Percentiles rank a stretch among this genome's conserved stretches.
Evolutionary conservation across 2,113 vertebrate genomes (phyloP).

Genomic region (Carlito syrichta): DNA sequence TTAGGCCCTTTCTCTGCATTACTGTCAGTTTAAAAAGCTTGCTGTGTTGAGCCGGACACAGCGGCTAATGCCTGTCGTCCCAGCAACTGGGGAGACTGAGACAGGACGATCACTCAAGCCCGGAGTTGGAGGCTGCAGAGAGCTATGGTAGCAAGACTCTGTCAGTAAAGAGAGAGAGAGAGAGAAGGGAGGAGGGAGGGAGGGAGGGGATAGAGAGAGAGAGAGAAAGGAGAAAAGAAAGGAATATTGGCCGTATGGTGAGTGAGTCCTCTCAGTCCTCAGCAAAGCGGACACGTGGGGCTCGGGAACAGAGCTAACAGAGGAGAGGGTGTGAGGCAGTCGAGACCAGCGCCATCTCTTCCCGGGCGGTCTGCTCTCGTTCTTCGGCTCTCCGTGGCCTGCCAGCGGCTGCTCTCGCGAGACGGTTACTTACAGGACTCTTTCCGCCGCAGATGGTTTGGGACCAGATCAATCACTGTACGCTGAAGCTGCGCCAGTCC

Average conservation of each 20-base stretch:
- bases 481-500: conserved; percentile 97
- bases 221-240: no score
- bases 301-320: neutral
- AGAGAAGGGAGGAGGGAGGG: no score
- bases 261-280: neutral
- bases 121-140: no score
- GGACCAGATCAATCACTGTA: conserved; percentile 99
- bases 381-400: neutral
- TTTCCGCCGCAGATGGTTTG: conserved; percentile 89
- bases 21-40: neutral
- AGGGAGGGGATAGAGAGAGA: no score
- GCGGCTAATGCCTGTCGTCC: no score
- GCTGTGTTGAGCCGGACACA: neutral
- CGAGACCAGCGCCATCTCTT: neutral
- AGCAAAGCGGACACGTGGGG: neutral
- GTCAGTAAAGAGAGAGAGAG: no score
- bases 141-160: no score
- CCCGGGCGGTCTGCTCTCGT: neutral
- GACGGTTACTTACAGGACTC: neutral
- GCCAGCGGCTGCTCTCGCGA: neutral
- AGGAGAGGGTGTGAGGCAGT: fast-evolving
- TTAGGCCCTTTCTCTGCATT: neutral
- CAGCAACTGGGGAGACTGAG: no score
- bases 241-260: no score
- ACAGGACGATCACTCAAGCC: no score